Evolutionary conservation across 30 jellyfish, hydroid and myxozoan genomes (phyloP), one percentile per base, ranked within the genome.

Genomic region (Aurelia sp.): DNA sequence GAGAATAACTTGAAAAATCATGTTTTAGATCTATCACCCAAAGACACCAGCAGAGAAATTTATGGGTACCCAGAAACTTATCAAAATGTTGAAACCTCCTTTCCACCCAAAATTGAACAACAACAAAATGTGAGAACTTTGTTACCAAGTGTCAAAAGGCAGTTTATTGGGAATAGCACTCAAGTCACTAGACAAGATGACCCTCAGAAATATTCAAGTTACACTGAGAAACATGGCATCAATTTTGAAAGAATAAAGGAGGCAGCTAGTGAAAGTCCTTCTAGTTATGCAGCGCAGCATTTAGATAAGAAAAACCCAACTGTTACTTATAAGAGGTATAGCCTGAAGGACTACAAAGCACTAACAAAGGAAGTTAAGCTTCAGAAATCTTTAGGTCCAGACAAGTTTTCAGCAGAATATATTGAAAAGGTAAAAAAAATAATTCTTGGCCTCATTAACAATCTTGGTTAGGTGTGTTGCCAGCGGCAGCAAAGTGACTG

Each of bases 301-400:
- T 52, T 71, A 10, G 93, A 72, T 23, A 84, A 84, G 66, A 84
- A 62, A 61, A 27, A 55, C 72, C 65, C 68, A 22, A 62, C 76
- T 20, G 74, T 70, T 52, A 20, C 70, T n/a, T 84, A 84, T 57
- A 84, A 73, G 57, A 84, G 63, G 48, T 84, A 84, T 55, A 35
- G 93, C 40, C 55, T 84, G 35, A 84, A 73, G 64, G 93, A 84
- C 44, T 84, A 84, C 61, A 40, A 53, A 27, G 93, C 79, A 19
- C 64, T 84, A 10, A 84, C 50, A 17, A 71, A 61, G 37, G 93
- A 84, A 52, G 57, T 84, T 23, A 73, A 44, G 59, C 82, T 84
- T 3, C 93, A 84, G 71, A 72, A 76, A 62, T 84, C 93, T 3
- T 67, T 84, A 18, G 93, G 93, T 40, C 93, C 93, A 17, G 93